Conservation (phyloP, 2,113 vertebrate species). For the Urocynchramus pylzowi region DNA sequence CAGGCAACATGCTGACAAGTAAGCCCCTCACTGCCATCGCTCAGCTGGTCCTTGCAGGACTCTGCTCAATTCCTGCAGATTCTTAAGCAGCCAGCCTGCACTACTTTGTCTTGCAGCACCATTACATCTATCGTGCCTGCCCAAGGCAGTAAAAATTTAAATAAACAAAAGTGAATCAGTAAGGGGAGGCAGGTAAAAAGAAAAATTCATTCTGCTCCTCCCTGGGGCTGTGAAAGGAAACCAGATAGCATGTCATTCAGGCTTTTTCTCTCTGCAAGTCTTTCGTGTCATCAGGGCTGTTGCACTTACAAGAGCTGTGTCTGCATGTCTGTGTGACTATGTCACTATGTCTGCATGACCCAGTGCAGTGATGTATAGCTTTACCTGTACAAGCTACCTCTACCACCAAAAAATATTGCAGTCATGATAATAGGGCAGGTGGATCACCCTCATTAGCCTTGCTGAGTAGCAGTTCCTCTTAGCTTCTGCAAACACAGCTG, state of each 20-base stretch:
- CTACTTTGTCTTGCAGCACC: background rate
- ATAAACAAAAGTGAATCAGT: background rate
- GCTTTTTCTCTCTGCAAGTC: background rate
- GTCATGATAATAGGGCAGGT: background rate
- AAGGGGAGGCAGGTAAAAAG: background rate
- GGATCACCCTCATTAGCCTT: background rate
- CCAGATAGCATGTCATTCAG: background rate
- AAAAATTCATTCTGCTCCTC: background rate
- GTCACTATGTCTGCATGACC: background rate
- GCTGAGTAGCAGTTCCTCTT: background rate
- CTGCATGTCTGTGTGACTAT: too few species aligned
- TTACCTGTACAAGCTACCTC: background rate
- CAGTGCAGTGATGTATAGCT: background rate
- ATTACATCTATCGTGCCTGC: fast-evolving
- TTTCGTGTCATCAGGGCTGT: background rate
- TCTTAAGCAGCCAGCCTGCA: background rate
- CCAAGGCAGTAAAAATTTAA: background rate
- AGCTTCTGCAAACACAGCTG: background rate
- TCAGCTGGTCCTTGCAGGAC: background rate
- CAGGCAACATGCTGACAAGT: background rate
- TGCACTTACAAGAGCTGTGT: background rate
- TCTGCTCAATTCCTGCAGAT: background rate
- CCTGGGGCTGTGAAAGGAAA: background rate
- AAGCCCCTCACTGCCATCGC: background rate
- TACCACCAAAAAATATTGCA: background rate